Conservation (phyloP, 2,113 vertebrate genomes). For the Sitta europaea region DNA sequence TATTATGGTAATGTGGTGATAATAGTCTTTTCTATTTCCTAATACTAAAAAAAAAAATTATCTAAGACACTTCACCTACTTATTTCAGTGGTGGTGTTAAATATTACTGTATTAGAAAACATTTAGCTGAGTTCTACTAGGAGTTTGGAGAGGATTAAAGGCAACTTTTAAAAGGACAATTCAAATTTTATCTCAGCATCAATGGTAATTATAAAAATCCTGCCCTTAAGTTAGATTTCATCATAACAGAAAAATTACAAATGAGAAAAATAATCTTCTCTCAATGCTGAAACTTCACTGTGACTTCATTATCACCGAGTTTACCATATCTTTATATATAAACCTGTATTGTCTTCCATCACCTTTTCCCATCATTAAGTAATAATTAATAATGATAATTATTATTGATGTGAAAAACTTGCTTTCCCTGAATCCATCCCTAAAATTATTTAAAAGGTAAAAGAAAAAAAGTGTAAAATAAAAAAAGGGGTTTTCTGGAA, state of each 20-base stretch:
- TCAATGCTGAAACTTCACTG: too few relatives aligned
- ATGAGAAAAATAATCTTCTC: not conserved
- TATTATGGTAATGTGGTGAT: not conserved
- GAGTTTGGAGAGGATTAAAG: not conserved
- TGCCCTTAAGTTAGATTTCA: not conserved
- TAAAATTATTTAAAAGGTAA: not conserved
- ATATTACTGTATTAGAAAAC: not conserved
- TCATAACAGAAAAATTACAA: not conserved
- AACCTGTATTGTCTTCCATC: not conserved
- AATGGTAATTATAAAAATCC: constrained; percentile 18
- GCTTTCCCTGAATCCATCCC: not conserved
- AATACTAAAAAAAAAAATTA: not conserved
- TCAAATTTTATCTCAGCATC: not conserved
- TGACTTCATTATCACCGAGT: too few relatives aligned
- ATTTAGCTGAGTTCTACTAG: not conserved
- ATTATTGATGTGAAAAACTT: not conserved
- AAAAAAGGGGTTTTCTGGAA: not conserved
- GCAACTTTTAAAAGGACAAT: not conserved
- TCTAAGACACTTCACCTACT: not conserved
- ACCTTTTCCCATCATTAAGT: not conserved
- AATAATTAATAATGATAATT: not conserved
- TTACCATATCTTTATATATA: not conserved
- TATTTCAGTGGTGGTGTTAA: not conserved
- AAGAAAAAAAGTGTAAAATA: not conserved
- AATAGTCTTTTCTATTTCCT: not conserved